Base-by-base conservation (phyloP, 2,113 vertebrate genomes). In the Chitala chitala region DNA sequence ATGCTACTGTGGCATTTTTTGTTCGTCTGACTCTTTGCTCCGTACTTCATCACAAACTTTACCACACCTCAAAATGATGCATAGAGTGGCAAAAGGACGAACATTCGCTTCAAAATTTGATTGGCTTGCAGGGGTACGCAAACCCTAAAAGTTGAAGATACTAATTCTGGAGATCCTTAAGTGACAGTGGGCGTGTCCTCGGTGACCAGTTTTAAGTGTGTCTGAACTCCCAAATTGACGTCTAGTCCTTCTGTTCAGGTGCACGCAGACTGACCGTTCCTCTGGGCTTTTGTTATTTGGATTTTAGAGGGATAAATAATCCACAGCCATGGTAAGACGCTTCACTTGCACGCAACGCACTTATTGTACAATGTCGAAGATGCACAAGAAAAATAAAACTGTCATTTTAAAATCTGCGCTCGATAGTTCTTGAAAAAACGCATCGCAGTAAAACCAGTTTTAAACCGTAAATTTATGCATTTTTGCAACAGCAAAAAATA, bases 131-230 rank as follows among this genome's bases (percentile, higher is more conserved):
- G 58, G 73, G 73, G 70, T 76, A 72, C 75, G 77, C 83, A 84
- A 89, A 87, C 91, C 89, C 89, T 91, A 91, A 90, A 92, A 88
- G 90, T 88, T 88, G 85, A 91, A 72, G 84, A 84, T 86, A 87
- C 91, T 91, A 92, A 90, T 87, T 91, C 86, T 86, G 90, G 88
- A 88, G 84, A 83, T 79, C 86, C 81, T 82, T 82, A 75, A 76
- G 75, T 72, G 74, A 46, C 59, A 31, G 76, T 85, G 89, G 91
- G 90, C 81, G 89, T 87, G 91, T 80, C 86, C 79, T 82, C 66
- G 75, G 78, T 77, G 73, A 36, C 71, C 82, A 1, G 86, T 89
- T 92, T 91, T 90, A 92, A 91, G 87, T 87, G 86, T 80, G 81
- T 85, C 70, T 81, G 86, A 87, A 86, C 82, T 87, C 80, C 88